Evolutionary conservation across 2,113 vertebrate genomes (phyloP).

Genomic region (Phycodurus eques): DNA sequence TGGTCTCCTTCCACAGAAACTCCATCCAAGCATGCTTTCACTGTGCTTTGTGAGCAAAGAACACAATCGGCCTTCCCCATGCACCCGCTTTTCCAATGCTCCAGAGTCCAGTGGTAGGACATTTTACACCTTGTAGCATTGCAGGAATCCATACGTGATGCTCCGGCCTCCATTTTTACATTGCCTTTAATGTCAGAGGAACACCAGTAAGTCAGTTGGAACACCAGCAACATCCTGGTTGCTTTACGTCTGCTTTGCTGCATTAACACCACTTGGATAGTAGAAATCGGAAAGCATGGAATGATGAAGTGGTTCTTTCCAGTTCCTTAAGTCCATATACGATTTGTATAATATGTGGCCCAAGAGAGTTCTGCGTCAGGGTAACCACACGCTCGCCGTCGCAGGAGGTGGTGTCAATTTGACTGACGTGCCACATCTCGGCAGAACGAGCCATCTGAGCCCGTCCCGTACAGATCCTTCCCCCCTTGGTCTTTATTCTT

Average conservation of each 20-base stretch:
- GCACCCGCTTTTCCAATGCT: neutral
- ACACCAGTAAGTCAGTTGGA: too few species aligned
- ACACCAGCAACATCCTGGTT: neutral
- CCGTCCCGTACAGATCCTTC: constrained; percentile 18
- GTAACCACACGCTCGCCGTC: too few species aligned
- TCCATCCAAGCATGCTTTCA: neutral
- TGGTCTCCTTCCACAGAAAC: neutral
- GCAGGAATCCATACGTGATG: neutral
- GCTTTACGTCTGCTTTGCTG: neutral
- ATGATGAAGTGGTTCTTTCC: neutral
- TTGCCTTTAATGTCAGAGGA: neutral
- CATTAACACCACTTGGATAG: too few species aligned
- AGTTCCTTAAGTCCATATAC: neutral
- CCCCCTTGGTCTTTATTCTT: constrained; percentile 25
- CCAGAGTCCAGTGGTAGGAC: neutral
- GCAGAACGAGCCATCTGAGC: neutral
- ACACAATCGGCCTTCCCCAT: too few species aligned
- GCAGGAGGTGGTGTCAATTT: too few species aligned
- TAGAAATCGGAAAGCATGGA: neutral
- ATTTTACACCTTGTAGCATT: neutral
- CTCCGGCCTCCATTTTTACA: neutral
- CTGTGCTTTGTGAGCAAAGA: too few species aligned
- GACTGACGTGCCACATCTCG: neutral
- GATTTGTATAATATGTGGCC: too few species aligned
- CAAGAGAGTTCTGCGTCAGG: too few species aligned